Evolutionary conservation across 2,888 invertebrate species (phyloP), one percentile per base, ranked within the genome.

Genomic region (Phyllotreta striolata): DNA sequence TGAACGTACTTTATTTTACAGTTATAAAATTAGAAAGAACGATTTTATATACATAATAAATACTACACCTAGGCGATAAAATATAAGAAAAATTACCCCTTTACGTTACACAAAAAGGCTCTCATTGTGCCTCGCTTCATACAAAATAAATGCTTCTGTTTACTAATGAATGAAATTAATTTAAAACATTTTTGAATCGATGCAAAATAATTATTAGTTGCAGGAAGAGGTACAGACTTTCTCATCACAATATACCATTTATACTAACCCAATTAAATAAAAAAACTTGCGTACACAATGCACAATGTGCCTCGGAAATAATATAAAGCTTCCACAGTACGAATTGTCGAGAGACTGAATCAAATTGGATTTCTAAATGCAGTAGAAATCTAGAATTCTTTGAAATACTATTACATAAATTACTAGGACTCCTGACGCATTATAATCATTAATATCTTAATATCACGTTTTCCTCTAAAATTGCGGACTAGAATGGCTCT

Each of bases 11-110:
- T 60, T 52, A 52, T 60, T 60, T 43, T 52, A 60, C 13, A 39
- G 38, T 61, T 64, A 64, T 58, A 71, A 70, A 71, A 70, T 69
- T 68, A 67, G 63, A 71, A 66, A 66, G 63, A 68, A 67, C 64
- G 64, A 65, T 66, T 63, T 69, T 70, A 70, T 71, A 62, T 70
- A 70, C 70, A 71, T 41, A 71, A 71, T 71, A 71, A 69, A 71
- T 71, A 71, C 59, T 67, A 67, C 59, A 38, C 44, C 58, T 51
- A 58, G 8, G 43, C 61, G 62, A 66, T 63, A 51, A 43, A 35
- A 62, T 58, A 66, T 37, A 62, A 40, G 58, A 66, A 62, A 55
- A 47, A 9, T 54, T 49, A 63, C 57, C 35, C 10, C 39, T 47
- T 62, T 60, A 47, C 54, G 41, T 9, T 35, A 60, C 24, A 4